Evolutionary conservation across 2,888 invertebrate genomes (phyloP), one percentile per base, ranked within the genome.

Genomic region (Atethmia centrago): DNA sequence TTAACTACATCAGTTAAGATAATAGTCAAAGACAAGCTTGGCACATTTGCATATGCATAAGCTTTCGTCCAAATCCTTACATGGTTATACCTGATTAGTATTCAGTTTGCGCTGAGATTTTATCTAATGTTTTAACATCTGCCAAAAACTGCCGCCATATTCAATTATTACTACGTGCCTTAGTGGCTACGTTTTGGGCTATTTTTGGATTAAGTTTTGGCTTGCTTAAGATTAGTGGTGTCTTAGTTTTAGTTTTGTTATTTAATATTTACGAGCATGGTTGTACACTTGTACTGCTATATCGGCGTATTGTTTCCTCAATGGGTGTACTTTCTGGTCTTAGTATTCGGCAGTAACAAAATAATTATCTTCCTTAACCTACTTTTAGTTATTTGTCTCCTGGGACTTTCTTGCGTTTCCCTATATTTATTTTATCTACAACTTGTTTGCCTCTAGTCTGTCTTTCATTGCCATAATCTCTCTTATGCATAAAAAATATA

Each of bases 121-220:
- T 80, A 85, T 83, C 76, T 69, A 36, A 74, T 69, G 66, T 73
- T 85, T 74, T 69, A 83, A 74, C 64, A 66, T 77, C 61, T 74
- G 71, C 74, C 51, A 80, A 83, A 71, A 79, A 4, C 21, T 71
- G 56, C 75, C 49, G 83, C 61, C 51, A 28, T 59, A 47, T 74
- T 83, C 68, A 66, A 66, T 67, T 71, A 79, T 56, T 42, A 56
- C 47, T 63, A 70, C 74, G 74, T 79, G 83, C 14, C 40, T 21
- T 40, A 36, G 14, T 36, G 19, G 47, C 28, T 64, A 25, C 19
- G 58, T 45, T 68, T 61, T 19, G 10, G 47, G 51, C 21, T 72
- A 59, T 79, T 74, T 83, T 74, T 42, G 45, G 58, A 71, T 42
- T 47, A 55, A 62, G 53, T 45, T 66, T 75, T 53, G 0, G 31